phyloP scores from a whole-genome alignment of 2,888 invertebrate species.

The Fissipunctia ypsillon region DNA sequence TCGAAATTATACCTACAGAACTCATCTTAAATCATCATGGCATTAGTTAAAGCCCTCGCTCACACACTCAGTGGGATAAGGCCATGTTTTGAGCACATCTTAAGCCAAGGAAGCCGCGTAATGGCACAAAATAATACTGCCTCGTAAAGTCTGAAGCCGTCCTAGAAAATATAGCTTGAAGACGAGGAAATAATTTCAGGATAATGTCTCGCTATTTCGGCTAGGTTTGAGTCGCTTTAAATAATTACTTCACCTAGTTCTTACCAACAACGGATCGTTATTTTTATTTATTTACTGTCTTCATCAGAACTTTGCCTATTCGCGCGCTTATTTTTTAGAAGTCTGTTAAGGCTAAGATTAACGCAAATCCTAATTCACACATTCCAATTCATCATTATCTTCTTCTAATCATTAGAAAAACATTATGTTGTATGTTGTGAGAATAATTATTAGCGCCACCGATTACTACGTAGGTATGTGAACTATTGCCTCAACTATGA shows the following conservation, averaged over 20 bases:
- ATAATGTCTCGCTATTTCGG: conserved; percentile 2
- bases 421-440: conserved; percentile 29
- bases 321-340: not conserved
- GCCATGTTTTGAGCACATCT: conserved; percentile 40
- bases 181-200: conserved; percentile 41
- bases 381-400: conserved; percentile 3
- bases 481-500: conserved; percentile 38
- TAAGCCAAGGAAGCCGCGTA: conserved; percentile 37
- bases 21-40: conserved; percentile 39
- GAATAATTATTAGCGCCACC: conserved; percentile 51
- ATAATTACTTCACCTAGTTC: conserved; percentile 26
- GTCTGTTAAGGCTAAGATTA: not conserved
- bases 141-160: conserved; percentile 49
- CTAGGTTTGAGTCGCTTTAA: conserved; percentile 15
- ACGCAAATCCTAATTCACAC: not conserved
- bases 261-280: not conserved
- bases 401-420: not conserved
- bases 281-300: conserved; percentile 2
- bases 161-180: conserved; percentile 30
- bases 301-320: not conserved
- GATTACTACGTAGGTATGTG: conserved; percentile 42
- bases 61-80: conserved; percentile 28
- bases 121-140: conserved; percentile 44
- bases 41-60: conserved; percentile 29
- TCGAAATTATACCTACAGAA: conserved; percentile 24